Conservation (phyloP, 2,888 invertebrate species). For the Synergus umbraculus region DNA sequence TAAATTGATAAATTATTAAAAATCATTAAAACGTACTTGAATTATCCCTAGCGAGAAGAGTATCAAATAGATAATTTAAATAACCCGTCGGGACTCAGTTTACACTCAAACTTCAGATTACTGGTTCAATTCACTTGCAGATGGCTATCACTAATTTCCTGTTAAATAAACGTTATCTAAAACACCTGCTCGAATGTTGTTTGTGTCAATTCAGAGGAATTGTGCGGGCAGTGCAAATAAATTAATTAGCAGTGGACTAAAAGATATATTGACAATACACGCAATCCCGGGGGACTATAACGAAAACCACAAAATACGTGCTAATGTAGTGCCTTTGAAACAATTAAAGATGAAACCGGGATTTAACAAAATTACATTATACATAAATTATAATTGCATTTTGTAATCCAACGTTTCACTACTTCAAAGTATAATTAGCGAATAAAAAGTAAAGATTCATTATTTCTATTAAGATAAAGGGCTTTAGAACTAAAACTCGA, state of each 20-base stretch:
- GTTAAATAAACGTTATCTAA: slow-evolving; percentile 57
- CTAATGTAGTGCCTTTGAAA: background rate
- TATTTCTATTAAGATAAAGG: background rate
- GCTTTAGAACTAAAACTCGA: background rate
- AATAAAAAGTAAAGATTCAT: background rate
- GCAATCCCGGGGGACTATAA: background rate
- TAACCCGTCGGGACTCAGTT: no score
- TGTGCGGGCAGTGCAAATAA: slow-evolving; percentile 49
- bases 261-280: slow-evolving; percentile 4
- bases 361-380: background rate
- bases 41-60: no score
- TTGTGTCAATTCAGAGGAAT: slow-evolving; percentile 52
- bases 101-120: no score
- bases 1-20: no score
- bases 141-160: slow-evolving; percentile 55
- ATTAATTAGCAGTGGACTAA: slow-evolving; percentile 43
- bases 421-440: background rate
- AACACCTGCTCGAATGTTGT: slow-evolving; percentile 56
- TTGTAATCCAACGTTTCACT: no score
- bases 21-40: no score
- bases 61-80: no score
- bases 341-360: background rate
- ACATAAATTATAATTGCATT: no score
- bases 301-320: no score
- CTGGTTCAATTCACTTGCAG: no score